These are phyloP conservation scores for Tipula confusa DNA, from an alignment of 2,888 invertebrate species.

Conservation along the genomic window DNA sequence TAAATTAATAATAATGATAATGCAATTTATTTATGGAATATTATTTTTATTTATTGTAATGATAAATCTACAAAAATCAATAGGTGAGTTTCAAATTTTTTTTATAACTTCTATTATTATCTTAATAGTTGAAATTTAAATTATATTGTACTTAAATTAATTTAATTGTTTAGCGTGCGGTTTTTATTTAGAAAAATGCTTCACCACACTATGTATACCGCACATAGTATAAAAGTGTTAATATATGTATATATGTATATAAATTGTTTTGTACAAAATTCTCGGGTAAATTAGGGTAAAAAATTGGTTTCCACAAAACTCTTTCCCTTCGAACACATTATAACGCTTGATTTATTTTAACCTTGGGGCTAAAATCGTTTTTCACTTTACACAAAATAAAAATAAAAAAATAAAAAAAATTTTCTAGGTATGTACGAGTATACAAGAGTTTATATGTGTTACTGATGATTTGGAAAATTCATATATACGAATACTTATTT, in stretches of 20 bases:
- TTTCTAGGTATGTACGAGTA: neutral
- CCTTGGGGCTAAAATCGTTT: neutral
- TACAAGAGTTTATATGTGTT: neutral
- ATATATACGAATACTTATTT: neutral
- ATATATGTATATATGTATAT: no score
- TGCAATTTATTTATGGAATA: slow-evolving; percentile 20
- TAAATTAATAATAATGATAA: slow-evolving; percentile 14
- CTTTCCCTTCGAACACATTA: neutral
- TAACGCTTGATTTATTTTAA: neutral
- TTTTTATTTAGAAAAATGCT: neutral
- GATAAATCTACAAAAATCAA: slow-evolving; percentile 20
- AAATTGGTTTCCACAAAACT: neutral
- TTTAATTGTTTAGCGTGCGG: neutral
- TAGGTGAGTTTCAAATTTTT: neutral
- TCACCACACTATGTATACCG: neutral
- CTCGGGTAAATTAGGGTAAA: neutral
- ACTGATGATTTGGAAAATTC: neutral
- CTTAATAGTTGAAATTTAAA: neutral
- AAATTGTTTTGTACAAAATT: neutral
- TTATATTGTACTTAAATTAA: neutral
- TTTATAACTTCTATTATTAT: neutral
- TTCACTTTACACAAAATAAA: neutral
- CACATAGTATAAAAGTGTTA: neutral
- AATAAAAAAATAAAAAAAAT: no score
- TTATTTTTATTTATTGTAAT: slow-evolving; percentile 20